A percentile compares a stretch with the other conserved stretches of the same genome.
These are phyloP conservation scores for Dryocosmus kuriphilus DNA, from an alignment of 2,888 invertebrate genomes.

Conservation along the genomic window DNA sequence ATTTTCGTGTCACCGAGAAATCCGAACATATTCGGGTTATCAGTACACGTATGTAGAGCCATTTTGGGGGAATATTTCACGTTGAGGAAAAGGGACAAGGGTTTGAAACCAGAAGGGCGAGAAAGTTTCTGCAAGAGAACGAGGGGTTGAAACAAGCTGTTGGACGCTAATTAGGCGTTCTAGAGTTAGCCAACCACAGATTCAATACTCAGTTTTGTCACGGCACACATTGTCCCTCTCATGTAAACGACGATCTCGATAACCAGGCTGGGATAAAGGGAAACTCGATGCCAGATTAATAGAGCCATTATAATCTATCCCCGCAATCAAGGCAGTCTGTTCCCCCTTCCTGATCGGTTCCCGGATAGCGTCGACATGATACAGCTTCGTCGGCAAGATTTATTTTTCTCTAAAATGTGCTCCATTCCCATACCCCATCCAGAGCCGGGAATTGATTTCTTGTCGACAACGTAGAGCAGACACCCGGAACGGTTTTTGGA, in stretches of 20 bases:
- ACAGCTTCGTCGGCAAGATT: conserved; percentile 35
- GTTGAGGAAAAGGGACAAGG: too few species aligned
- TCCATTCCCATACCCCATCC: conserved; percentile 9
- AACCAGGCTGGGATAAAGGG: conserved; percentile 53
- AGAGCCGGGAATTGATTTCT: conserved; percentile 26
- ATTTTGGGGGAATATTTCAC: conserved; percentile 5
- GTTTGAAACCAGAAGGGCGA: neutral
- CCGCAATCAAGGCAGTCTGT: conserved; percentile 52
- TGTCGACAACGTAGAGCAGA: conserved; percentile 18
- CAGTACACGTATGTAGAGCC: conserved; percentile 3
- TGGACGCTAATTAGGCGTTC: conserved; percentile 66
- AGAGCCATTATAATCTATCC: conserved; percentile 62
- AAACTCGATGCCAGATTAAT: conserved; percentile 60
- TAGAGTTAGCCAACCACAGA: conserved; percentile 54
- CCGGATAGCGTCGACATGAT: conserved; percentile 26
- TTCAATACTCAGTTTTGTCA: conserved; percentile 57
- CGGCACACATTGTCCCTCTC: conserved; percentile 48
- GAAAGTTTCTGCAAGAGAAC: neutral
- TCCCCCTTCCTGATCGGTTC: conserved; percentile 17
- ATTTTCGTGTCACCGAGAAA: conserved; percentile 35
- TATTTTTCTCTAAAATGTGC: conserved; percentile 33
- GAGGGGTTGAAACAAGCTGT: conserved; percentile 15
- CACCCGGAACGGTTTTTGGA: conserved; percentile 12
- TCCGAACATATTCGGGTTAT: conserved; percentile 38
- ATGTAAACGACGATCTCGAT: conserved; percentile 57